Percentiles rank a stretch among this genome's conserved stretches.
phyloP scores from a whole-genome alignment of 2,888 invertebrate genomes.

The Lamellibrachia satsuma region DNA sequence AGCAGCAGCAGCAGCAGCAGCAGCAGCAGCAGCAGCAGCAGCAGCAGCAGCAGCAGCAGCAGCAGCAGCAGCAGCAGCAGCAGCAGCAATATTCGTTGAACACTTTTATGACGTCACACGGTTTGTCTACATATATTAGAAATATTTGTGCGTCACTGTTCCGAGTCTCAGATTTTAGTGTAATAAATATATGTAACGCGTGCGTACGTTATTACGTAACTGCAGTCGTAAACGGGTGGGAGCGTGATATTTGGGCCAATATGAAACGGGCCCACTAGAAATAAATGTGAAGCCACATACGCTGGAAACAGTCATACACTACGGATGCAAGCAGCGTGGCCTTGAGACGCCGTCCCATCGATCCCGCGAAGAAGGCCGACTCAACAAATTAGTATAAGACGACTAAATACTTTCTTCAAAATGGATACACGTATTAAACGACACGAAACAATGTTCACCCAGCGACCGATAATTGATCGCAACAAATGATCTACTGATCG shows the following conservation, averaged over 20 bases:
- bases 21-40: not conserved
- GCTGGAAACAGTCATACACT: not conserved
- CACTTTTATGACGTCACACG: not conserved
- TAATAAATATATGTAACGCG: not conserved
- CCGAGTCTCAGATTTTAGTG: not conserved
- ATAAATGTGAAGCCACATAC: not conserved
- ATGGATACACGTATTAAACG: too few relatives aligned
- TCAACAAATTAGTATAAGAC: not conserved
- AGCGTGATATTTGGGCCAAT: not conserved
- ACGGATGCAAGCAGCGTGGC: not conserved
- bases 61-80: not conserved
- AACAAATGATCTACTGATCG: too few relatives aligned
- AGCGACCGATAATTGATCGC: too few relatives aligned
- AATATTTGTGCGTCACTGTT: not conserved
- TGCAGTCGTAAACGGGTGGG: not conserved
- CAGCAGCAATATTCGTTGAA: not conserved
- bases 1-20: not conserved
- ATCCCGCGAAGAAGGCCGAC: not conserved
- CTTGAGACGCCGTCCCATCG: not conserved
- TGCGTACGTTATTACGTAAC: not conserved
- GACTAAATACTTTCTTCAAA: not conserved
- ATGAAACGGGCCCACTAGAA: not conserved
- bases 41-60: not conserved
- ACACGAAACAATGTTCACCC: too few relatives aligned
- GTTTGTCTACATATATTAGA: not conserved